Percentiles rank a stretch among this genome's conserved stretches.
phyloP scores from a whole-genome alignment of 1,140 invertebrate species.

The Notospermus geniculatus region DNA sequence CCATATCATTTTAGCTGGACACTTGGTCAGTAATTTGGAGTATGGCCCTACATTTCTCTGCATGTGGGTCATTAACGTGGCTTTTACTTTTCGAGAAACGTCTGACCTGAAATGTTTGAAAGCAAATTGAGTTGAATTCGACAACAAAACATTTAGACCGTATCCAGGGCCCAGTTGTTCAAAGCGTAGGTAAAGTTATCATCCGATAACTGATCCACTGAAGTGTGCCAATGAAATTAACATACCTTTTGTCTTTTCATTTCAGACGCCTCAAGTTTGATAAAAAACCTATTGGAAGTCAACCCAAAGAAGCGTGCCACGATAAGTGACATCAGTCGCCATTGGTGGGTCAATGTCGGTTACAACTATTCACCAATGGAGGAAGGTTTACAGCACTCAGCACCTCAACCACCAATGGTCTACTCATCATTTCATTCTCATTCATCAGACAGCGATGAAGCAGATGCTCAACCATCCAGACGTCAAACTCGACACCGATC shows the following conservation, averaged over 20 bases:
- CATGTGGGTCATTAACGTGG: too few relatives aligned
- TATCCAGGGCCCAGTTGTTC: too few relatives aligned
- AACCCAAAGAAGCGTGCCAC: constrained; percentile 84
- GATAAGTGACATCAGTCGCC: constrained; percentile 89
- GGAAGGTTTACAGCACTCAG: constrained; percentile 29
- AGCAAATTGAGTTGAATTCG: too few relatives aligned
- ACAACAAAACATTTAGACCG: too few relatives aligned
- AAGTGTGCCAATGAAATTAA: too few relatives aligned
- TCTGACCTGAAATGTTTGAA: too few relatives aligned
- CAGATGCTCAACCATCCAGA: constrained; percentile 14
- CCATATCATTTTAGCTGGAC: too few relatives aligned
- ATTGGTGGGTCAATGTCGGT: constrained; percentile 89
- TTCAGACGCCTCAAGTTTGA: constrained; percentile 87
- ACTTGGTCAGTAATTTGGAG: too few relatives aligned
- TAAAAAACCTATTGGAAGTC: constrained; percentile 90
- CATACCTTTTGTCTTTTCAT: constrained; percentile 32
- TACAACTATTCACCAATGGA: constrained; percentile 80
- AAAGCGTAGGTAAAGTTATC: too few relatives aligned
- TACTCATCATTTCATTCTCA: constrained; percentile 21
- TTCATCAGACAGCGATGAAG: constrained; percentile 32
- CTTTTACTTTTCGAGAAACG: too few relatives aligned
- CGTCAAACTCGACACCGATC: constrained; percentile 9
- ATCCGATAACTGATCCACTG: too few relatives aligned
- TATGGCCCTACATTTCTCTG: too few relatives aligned
- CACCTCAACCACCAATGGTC: constrained; percentile 9